Evolutionary conservation across 2,888 invertebrate species (phyloP), one percentile per base, ranked within the genome.

Genomic region (Cryptocephalus primarius): DNA sequence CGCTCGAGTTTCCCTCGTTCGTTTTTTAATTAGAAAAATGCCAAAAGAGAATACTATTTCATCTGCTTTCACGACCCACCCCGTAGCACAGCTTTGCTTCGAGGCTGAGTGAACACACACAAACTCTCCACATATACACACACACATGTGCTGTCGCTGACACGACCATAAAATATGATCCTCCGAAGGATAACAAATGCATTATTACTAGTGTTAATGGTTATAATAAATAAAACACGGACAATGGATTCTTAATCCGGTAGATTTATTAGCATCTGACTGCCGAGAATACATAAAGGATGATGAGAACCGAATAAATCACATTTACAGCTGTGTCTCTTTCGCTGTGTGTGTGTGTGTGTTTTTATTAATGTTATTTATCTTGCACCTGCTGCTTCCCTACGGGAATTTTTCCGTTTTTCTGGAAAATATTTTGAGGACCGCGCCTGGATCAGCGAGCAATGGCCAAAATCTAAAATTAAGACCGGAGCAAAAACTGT

Each of bases 151-250:
- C 65, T 67, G 66, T 64, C 60, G 65, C 60, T 64, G 65, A 64
- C 65, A 62, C 56, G 54, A 49, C 60, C 55, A 60, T 64, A 67
- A 69, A 67, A 68, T 67, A 68, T 67, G 65, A 66, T 66, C 59
- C 67, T 65, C 63, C 61, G 66, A 67, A 67, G 68, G 68, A 69
- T 70, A 69, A 70, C 69, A 68, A 70, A 69, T 69, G 70, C 69
- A 70, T 70, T 70, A 70, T 70, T 68, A 69, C 68, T 66, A 66
- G 67, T 69, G 70, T 69, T 69, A 69, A 69, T 69, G 68, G 68
- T 68, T 67, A 65, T 67, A 67, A 69, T 69, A 69, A 69, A 69
- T 69, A 69, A 69, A 66, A 64, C 62, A 60, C 64, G 67, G 66
- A 69, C 69, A 69, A 69, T 68, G 66, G 68, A 64, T 68, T 68